A percentile compares a stretch with the other conserved stretches of the same genome.
These are phyloP conservation scores for Temnothorax longispinosus DNA, from an alignment of 1,140 invertebrate species.

Conservation along the genomic window DNA sequence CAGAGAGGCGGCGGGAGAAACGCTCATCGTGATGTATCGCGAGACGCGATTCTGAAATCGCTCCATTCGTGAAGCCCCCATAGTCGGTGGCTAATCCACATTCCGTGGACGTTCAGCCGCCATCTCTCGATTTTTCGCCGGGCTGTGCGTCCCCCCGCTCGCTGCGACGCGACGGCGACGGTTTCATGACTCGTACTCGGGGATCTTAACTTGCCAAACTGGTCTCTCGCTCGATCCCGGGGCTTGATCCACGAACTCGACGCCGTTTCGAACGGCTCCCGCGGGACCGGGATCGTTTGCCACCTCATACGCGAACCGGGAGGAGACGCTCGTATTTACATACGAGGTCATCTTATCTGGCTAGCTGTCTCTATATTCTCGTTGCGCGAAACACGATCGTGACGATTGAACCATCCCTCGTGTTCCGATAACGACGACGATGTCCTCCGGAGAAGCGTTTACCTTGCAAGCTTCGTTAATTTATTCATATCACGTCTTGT, in stretches of 20 bases:
- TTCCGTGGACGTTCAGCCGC: conserved; percentile 25
- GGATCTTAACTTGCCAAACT: conserved; percentile 61
- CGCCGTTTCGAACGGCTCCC: conserved; percentile 59
- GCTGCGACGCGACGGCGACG: not conserved
- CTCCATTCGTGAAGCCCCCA: not conserved
- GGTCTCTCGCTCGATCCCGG: not conserved
- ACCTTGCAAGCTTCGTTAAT: not conserved
- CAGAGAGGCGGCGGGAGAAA: not conserved
- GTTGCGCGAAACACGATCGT: conserved; percentile 23
- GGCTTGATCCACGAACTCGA: conserved; percentile 39
- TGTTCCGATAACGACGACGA: conserved; percentile 1
- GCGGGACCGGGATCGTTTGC: conserved; percentile 70
- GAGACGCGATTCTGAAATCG: conserved; percentile 23
- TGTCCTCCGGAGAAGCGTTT: not conserved
- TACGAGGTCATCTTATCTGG: conserved; percentile 63
- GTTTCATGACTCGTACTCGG: not conserved
- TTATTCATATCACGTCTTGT: not conserved
- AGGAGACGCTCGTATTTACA: conserved; percentile 71
- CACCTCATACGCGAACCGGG: conserved; percentile 66
- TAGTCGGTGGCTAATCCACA: conserved; percentile 29
- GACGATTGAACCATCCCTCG: conserved; percentile 4
- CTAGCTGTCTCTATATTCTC: conserved; percentile 26
- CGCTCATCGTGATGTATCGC: conserved; percentile 44
- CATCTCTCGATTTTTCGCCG: conserved; percentile 54
- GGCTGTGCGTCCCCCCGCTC: not conserved